A percentile compares a stretch with the other conserved stretches of the same genome.
These are phyloP conservation scores for Lasioglossum lativentre DNA, from an alignment of 2,888 invertebrate genomes.

Conservation along the genomic window DNA sequence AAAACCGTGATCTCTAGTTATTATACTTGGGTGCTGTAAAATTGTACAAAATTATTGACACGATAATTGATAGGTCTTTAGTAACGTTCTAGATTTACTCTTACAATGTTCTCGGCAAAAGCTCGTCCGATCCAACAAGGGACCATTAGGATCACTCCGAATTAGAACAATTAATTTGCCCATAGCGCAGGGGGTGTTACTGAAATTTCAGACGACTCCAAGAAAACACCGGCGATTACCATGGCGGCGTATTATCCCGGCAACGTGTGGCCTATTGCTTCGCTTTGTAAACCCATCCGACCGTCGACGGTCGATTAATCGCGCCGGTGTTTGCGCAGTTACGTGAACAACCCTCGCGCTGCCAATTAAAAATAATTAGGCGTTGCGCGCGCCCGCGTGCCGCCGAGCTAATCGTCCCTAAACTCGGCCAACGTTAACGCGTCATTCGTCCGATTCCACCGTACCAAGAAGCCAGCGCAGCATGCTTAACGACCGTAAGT, in stretches of 20 bases:
- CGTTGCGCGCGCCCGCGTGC: neutral
- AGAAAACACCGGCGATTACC: conserved; percentile 22
- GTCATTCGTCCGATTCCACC: conserved; percentile 11
- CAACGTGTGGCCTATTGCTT: neutral
- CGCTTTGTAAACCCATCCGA: conserved; percentile 2
- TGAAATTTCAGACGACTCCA: conserved; percentile 41
- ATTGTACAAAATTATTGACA: neutral
- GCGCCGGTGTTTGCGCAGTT: neutral
- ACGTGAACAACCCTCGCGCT: neutral
- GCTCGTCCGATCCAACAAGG: neutral
- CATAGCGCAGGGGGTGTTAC: neutral
- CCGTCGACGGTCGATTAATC: conserved; percentile 19
- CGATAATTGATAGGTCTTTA: neutral
- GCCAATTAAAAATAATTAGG: conserved; percentile 31
- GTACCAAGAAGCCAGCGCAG: neutral
- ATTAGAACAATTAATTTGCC: conserved; percentile 42
- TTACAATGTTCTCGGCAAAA: neutral
- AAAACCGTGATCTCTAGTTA: no score
- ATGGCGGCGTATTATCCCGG: neutral
- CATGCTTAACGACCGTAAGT: conserved; percentile 33
- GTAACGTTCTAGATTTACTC: neutral
- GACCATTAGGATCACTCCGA: conserved; percentile 10
- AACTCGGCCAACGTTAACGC: neutral
- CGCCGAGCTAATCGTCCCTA: neutral
- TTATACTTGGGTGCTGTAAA: no score